phyloP scores from a whole-genome alignment of 2,797 vertebrate species.

The Rhinogobio ventralis region DNA sequence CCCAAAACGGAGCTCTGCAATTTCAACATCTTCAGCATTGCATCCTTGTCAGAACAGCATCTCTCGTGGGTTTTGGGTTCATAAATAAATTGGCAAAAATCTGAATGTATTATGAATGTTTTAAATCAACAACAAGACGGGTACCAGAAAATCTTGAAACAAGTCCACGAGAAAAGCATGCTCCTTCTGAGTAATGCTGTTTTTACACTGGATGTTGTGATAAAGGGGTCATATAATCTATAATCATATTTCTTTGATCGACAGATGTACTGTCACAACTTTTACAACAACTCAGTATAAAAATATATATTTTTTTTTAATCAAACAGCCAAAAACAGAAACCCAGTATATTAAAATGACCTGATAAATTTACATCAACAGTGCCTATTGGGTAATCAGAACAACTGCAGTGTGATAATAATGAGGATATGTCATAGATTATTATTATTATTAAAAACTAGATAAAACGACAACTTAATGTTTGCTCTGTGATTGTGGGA shows the following conservation, averaged over 20 bases:
- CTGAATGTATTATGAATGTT: neutral
- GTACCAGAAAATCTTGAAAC: neutral
- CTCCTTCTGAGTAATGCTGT: neutral
- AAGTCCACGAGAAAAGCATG: neutral
- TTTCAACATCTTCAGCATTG: neutral
- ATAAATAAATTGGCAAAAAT: constrained; percentile 1
- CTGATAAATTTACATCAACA: neutral
- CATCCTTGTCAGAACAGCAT: neutral
- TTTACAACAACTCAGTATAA: neutral
- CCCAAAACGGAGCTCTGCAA: neutral
- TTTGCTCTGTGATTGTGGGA: neutral
- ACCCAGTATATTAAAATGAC: neutral
- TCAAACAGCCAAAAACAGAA: neutral
- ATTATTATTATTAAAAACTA: neutral
- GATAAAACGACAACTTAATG: neutral
- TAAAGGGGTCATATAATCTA: neutral
- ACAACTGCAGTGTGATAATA: neutral
- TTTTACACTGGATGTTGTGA: neutral
- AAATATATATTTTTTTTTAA: neutral
- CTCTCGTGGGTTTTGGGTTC: constrained; percentile 9
- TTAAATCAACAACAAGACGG: neutral
- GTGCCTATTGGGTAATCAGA: neutral
- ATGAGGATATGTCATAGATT: neutral
- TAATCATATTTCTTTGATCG: neutral
- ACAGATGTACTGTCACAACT: neutral